Evolutionary conservation across 2,797 vertebrate species (phyloP), one percentile per base, ranked within the genome.

Genomic region (Paedocypris micromegethes): DNA sequence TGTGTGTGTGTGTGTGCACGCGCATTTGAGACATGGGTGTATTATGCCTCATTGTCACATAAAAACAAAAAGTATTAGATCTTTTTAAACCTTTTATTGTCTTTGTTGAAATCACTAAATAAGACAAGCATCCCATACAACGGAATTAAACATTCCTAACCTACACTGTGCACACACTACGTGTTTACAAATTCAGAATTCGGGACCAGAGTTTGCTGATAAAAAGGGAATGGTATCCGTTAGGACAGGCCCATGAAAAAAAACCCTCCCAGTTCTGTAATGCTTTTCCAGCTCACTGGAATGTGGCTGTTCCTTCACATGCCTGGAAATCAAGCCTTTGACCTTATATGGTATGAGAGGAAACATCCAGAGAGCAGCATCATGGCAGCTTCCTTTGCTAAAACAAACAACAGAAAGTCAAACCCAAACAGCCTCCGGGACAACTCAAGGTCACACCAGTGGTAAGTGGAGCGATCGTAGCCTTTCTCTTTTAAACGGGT

Each of bases 291-390:
- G 81, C 83, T 87, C 79, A 73, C 77, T 87, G 89, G 90, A 91
- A 90, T 91, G 88, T 62, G 76, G 62, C 82, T 81, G 86, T 88
- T 91, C 87, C 88, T 81, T 80, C 81, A 70, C 81, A 78, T 52
- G 88, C 78, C 51, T 81, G 79, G 59, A 72, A 83, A 76, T 59
- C 66, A 81, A 83, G 82, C 80, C 85, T 82, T 85, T 75, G 83
- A 87, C 91, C 90, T 90, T 92, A 92, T 91, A 91, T 88, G 90
- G 91, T 87, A 87, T 81, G 83, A 76, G 83, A 85, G 83, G 84
- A 87, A 80, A 86, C 84, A 49, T 82, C 82, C 83, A 83, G 84
- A 79, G 74, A 65, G 72, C 79, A 70, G 71, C 75, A 81, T 84
- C 86, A 83, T 86, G 84, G 85, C 82, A 86, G 82, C 60, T 70